Evolutionary conservation across 30 jellyfish, hydroid and myxozoan species (phyloP).

Genomic region (Aurelia sp.): DNA sequence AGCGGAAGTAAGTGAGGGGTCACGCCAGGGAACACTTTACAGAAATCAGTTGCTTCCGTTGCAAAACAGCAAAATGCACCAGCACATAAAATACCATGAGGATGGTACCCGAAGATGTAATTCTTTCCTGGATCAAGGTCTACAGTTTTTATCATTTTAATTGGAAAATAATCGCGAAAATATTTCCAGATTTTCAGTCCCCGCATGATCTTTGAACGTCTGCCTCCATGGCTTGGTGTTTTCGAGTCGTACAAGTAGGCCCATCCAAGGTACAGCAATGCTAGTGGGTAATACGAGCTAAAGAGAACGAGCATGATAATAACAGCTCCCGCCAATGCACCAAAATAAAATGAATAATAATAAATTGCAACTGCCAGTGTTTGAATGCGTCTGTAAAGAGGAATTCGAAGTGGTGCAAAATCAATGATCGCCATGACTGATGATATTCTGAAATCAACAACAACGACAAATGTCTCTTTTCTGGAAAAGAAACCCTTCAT

Average conservation of each 20-base stretch:
- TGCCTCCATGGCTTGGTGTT: conserved; percentile 95
- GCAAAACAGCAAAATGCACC: conserved; percentile 88
- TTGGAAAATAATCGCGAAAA: conserved; percentile 81
- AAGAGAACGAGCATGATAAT: conserved; percentile 61
- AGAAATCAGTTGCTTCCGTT: conserved; percentile 84
- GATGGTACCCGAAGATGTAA: conserved; percentile 90
- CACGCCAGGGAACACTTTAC: conserved; percentile 78
- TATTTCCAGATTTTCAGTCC: conserved; percentile 73
- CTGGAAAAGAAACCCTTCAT: too few relatives aligned
- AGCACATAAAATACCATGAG: conserved; percentile 90
- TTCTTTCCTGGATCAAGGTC: conserved; percentile 83
- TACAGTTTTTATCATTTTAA: conserved; percentile 68
- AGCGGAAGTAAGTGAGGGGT: conserved; percentile 82
- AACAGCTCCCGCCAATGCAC: conserved; percentile 79
- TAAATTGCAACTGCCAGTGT: conserved; percentile 84
- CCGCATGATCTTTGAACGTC: conserved; percentile 82
- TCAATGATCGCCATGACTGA: conserved; percentile 76
- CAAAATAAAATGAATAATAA: conserved; percentile 90
- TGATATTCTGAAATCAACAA: too few relatives aligned
- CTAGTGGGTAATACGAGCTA: conserved; percentile 91
- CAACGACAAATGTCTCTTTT: too few relatives aligned
- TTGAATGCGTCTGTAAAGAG: conserved; percentile 74
- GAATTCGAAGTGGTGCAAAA: conserved; percentile 91
- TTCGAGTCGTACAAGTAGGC: conserved; percentile 82
- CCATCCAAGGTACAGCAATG: conserved; percentile 86